A percentile compares a stretch with the other conserved stretches of the same genome.
Conservation (phyloP, 2,888 invertebrate genomes). For the Phymatocera aterrima region DNA sequence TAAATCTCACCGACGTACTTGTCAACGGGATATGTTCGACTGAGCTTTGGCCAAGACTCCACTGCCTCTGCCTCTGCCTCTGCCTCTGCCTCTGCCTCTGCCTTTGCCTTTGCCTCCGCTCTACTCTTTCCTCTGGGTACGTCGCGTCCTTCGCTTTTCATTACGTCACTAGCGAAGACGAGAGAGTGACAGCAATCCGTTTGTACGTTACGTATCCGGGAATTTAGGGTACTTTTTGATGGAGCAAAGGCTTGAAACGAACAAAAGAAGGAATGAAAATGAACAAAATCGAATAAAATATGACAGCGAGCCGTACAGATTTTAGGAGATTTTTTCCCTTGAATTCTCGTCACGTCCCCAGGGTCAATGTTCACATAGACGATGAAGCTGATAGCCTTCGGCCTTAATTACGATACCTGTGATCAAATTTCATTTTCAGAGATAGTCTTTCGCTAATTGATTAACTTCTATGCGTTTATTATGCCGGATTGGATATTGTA, state of each 20-base stretch:
- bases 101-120: no score
- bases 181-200: constrained; percentile 12
- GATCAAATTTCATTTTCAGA: neutral
- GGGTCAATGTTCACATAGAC: constrained; percentile 1
- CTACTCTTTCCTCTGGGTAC: no score
- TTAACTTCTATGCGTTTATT: neutral
- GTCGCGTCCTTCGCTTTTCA: neutral
- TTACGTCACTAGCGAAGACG: constrained; percentile 2
- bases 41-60: constrained; percentile 48
- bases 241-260: neutral
- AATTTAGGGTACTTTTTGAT: neutral
- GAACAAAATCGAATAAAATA: no score
- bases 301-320: neutral
- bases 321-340: neutral
- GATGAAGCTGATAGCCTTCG: neutral
- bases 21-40: constrained; percentile 47
- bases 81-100: neutral
- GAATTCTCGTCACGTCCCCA: neutral
- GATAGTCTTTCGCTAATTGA: neutral
- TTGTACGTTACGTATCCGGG: neutral
- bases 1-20: constrained; percentile 8
- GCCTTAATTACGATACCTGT: neutral
- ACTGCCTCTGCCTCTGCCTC: neutral
- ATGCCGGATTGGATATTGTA: neutral
- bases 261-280: no score